These are phyloP conservation scores for Rhimphoctona megacephalus DNA, from an alignment of 2,888 invertebrate species.

Conservation along the genomic window DNA sequence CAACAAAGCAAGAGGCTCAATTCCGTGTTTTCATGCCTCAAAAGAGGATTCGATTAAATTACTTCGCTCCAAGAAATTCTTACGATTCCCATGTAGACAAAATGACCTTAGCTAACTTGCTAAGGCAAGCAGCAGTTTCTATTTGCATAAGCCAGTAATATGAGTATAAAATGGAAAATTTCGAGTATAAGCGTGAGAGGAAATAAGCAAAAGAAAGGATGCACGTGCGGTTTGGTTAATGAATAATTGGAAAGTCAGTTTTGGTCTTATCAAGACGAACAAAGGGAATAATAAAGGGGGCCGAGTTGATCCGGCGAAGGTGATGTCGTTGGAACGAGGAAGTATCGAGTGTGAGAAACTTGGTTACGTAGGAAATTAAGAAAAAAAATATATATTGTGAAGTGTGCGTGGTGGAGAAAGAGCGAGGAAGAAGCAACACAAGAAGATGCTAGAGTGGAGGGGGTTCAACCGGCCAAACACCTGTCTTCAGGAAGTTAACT, in stretches of 20 bases:
- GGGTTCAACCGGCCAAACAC: constrained; percentile 72
- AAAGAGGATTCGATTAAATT: neutral
- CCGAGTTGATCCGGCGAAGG: constrained; percentile 54
- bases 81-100: neutral
- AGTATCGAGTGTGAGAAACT: constrained; percentile 69
- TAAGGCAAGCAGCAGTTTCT: neutral
- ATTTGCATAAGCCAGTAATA: constrained; percentile 12
- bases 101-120: neutral
- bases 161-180: neutral
- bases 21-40: neutral
- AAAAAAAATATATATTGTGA: neutral
- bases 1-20: no score
- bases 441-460: neutral
- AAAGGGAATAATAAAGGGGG: neutral
- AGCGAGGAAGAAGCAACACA: neutral
- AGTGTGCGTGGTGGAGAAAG: no score
- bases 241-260: neutral
- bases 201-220: neutral
- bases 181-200: neutral
- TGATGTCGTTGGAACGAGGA: constrained; percentile 57
- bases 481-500: constrained; percentile 71
- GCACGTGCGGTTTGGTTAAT: neutral
- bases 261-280: neutral
- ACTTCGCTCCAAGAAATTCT: neutral
- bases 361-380: neutral